These are phyloP conservation scores for Porites evermanni DNA, from an alignment of 92 coral and sea anemone genomes.

Conservation along the genomic window DNA sequence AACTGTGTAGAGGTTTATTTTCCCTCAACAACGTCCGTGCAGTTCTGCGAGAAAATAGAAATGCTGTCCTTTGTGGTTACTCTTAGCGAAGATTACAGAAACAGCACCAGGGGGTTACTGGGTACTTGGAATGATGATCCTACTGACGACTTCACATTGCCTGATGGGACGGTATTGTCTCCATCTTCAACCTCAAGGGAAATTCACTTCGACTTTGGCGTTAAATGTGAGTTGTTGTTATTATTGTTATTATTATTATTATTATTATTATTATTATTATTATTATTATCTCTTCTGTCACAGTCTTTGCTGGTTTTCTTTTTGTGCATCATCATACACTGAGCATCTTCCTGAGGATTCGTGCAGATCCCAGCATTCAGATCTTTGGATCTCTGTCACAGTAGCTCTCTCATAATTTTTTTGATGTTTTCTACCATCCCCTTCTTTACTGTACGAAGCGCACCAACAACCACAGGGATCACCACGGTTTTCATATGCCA, in stretches of 20 bases:
- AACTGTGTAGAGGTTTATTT: constrained; percentile 52
- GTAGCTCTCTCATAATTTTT: too few species aligned
- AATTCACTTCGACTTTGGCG: constrained; percentile 64
- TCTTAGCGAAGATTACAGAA: constrained; percentile 38
- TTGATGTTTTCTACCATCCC: too few species aligned
- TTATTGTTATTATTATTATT: background rate
- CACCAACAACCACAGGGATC: too few species aligned
- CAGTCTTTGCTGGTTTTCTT: too few species aligned
- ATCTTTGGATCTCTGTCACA: too few species aligned
- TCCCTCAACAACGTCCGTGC: constrained; percentile 60
- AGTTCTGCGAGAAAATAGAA: constrained; percentile 42
- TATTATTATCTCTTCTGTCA: too few species aligned
- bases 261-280: too few species aligned
- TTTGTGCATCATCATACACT: too few species aligned
- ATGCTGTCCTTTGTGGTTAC: constrained; percentile 63
- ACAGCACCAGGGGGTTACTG: constrained; percentile 65
- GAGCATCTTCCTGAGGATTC: too few species aligned
- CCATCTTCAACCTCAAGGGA: constrained; percentile 23
- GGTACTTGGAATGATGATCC: constrained; percentile 74
- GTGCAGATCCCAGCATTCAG: too few species aligned
- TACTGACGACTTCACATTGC: constrained; percentile 69
- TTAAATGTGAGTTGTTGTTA: constrained; percentile 43
- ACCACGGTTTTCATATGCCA: too few species aligned
- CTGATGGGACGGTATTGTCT: constrained; percentile 58
- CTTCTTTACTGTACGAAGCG: too few species aligned